phyloP scores from a whole-genome alignment of 2,113 vertebrate species.

The Blennius ocellaris region DNA sequence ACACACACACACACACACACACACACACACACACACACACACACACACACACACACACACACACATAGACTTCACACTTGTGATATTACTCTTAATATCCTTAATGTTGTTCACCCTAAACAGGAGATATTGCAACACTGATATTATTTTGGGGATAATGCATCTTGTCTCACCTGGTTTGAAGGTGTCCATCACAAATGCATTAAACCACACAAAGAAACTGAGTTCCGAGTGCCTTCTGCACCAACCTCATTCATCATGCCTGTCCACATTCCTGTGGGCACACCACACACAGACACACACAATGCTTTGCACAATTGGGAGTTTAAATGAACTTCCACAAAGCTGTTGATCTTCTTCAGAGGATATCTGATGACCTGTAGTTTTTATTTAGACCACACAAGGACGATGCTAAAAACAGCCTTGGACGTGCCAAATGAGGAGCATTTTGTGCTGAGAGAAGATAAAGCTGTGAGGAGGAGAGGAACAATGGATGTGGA shows the following conservation, averaged over 20 bases:
- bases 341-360: conserved; percentile 41
- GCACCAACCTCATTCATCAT: neutral
- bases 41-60: conserved; percentile 3
- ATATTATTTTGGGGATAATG: no score
- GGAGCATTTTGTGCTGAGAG: neutral
- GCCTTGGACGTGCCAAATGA: neutral
- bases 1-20: conserved; percentile 7
- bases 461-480: neutral
- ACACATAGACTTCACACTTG: neutral
- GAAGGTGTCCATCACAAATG: neutral
- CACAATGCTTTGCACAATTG: conserved; percentile 4
- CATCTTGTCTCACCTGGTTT: no score
- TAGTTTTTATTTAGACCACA: conserved; percentile 39
- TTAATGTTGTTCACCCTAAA: no score
- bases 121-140: no score
- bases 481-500: no score
- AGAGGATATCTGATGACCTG: conserved; percentile 42
- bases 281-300: conserved; percentile 16
- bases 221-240: neutral
- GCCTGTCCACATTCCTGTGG: neutral
- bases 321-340: conserved; percentile 45
- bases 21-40: conserved; percentile 7
- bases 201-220: neutral
- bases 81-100: no score
- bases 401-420: conserved; percentile 32